Evolutionary conservation across 2,888 invertebrate genomes (phyloP).

Genomic region (Habrosyne pyritoides): DNA sequence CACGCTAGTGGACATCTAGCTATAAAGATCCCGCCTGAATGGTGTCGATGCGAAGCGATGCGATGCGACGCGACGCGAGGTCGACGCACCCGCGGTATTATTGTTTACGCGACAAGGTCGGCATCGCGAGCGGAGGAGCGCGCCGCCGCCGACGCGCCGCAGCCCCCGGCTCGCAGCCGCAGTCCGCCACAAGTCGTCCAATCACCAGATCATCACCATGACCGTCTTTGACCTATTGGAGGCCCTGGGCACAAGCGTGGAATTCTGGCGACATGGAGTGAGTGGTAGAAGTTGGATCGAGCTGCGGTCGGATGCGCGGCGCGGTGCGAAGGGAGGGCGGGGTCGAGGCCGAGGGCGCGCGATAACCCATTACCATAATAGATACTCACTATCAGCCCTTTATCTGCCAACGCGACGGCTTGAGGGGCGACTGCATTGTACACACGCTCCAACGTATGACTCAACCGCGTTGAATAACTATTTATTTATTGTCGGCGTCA

Average conservation of each 20-base stretch:
- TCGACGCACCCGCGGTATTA: background rate
- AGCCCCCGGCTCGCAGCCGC: background rate
- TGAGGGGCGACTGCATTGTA: background rate
- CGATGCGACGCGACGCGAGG: background rate
- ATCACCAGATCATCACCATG: too few species aligned
- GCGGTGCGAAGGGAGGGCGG: too few species aligned
- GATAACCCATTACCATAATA: background rate
- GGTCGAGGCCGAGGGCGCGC: background rate
- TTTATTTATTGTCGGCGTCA: background rate
- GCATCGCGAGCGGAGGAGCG: too few species aligned
- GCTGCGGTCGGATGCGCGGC: background rate
- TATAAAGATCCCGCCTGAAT: background rate
- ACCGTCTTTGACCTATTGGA: too few species aligned
- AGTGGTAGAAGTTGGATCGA: too few species aligned
- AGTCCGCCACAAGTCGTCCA: too few species aligned
- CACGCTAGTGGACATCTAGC: too few species aligned
- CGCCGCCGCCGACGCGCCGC: background rate
- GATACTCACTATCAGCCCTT: background rate
- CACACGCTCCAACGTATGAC: too few species aligned
- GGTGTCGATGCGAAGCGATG: background rate
- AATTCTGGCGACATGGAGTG: too few species aligned
- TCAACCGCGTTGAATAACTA: too few species aligned
- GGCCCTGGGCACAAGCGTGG: too few species aligned
- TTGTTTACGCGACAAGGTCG: constrained; percentile 9
- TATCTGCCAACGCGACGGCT: background rate